These are phyloP conservation scores for Cheilosia vernalis DNA, from an alignment of 2,888 invertebrate genomes.

Conservation along the genomic window DNA sequence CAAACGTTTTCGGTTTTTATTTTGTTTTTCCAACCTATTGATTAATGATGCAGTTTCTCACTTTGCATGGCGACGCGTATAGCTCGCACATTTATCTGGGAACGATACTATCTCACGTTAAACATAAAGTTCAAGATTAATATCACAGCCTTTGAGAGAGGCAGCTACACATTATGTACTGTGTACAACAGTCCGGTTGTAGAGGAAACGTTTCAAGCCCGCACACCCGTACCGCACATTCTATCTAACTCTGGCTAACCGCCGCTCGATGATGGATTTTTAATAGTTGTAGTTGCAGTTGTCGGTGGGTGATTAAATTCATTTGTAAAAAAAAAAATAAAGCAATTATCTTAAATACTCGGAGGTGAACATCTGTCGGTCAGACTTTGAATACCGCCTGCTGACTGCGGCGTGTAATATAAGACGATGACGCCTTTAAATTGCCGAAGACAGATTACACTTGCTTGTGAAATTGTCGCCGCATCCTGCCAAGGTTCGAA, in stretches of 20 bases:
- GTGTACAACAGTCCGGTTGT: neutral
- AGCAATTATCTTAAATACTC: conserved; percentile 24
- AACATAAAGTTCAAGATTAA: conserved; percentile 71
- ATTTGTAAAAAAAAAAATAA: conserved; percentile 22
- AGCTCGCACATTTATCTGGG: conserved; percentile 40
- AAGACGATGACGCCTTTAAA: conserved; percentile 54
- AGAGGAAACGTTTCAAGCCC: conserved; percentile 61
- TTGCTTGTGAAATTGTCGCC: neutral
- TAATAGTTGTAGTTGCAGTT: conserved; percentile 67
- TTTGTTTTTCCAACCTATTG: conserved; percentile 32
- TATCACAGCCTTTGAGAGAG: conserved; percentile 41
- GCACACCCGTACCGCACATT: conserved; percentile 12
- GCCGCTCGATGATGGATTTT: conserved; percentile 67
- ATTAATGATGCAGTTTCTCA: conserved; percentile 57
- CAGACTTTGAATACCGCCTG: neutral
- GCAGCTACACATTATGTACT: neutral
- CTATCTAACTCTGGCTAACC: too few relatives aligned
- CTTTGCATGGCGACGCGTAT: conserved; percentile 35
- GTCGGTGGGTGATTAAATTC: conserved; percentile 55
- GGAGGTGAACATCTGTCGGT: conserved; percentile 50
- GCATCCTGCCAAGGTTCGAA: neutral
- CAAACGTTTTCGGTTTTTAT: conserved; percentile 5
- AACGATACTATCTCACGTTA: conserved; percentile 37
- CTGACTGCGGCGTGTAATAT: conserved; percentile 61
- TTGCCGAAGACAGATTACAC: neutral